Percentiles rank a stretch among this genome's conserved stretches.
Conservation (phyloP, 2,797 vertebrate species). For the Sciaenops ocellatus region DNA sequence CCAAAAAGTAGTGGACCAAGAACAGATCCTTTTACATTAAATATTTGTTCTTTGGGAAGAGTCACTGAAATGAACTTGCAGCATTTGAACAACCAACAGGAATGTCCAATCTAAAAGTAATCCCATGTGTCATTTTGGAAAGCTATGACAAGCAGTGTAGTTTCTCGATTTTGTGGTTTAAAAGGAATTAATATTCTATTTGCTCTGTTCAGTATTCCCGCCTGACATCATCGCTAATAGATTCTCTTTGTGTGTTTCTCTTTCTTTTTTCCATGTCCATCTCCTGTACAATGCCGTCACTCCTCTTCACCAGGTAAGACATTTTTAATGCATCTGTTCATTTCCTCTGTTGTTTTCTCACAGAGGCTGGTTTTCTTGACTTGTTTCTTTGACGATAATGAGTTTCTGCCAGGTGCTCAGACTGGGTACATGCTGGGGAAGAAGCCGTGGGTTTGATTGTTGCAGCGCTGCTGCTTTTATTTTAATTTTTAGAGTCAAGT, state of each 20-base stretch:
- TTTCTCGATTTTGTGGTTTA: too few relatives aligned
- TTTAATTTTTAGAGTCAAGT: background rate
- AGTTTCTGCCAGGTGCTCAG: background rate
- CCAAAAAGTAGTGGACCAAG: background rate
- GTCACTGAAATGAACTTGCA: background rate
- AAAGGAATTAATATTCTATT: background rate
- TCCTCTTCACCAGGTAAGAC: slow-evolving; percentile 52
- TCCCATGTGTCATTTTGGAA: background rate
- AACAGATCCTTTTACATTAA: background rate
- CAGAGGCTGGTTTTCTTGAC: background rate
- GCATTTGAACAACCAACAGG: too few relatives aligned
- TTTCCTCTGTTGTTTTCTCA: background rate
- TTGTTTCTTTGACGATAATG: background rate
- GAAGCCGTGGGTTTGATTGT: background rate
- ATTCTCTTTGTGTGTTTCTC: slow-evolving; percentile 12
- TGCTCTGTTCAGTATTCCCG: background rate
- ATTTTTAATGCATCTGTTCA: background rate
- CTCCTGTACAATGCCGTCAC: background rate
- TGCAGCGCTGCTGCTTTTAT: background rate
- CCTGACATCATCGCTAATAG: slow-evolving; percentile 4
- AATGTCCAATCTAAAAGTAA: too few relatives aligned
- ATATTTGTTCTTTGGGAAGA: too few relatives aligned
- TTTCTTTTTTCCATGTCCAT: slow-evolving; percentile 19
- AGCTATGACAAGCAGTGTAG: background rate
- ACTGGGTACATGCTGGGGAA: background rate